Base-by-base conservation (phyloP, 2,888 invertebrate species). In the Crioceris asparagi region DNA sequence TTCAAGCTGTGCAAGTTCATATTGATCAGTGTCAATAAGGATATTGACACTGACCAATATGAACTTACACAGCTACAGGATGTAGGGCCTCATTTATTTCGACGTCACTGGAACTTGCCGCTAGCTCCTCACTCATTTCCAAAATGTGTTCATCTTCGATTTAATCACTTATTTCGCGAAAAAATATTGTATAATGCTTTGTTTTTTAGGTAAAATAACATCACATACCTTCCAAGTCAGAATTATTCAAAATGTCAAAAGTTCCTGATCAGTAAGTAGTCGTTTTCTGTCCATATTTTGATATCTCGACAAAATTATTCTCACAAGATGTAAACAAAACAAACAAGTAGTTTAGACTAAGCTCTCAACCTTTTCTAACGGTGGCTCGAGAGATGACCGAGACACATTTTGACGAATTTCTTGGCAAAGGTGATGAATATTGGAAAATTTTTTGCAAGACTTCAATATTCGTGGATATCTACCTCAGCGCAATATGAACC, bases 21-120 rank as follows among this genome's bases (percentile, higher is more conserved):
- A n/a, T n/a, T n/a, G n/a, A n/a, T n/a, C n/a, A n/a, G n/a, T n/a
- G n/a, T n/a, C n/a, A n/a, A n/a, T n/a, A n/a, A n/a, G n/a, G n/a
- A n/a, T n/a, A n/a, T n/a, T n/a, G n/a, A n/a, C n/a, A n/a, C n/a
- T n/a, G n/a, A n/a, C n/a, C n/a, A n/a, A n/a, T n/a, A n/a, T n/a
- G n/a, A 10, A 8, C 23, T 21, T 15, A 11, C 23, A 33, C 10
- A 23, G 11, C 23, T 23, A 18, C 23, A 14, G 19, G 21, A 12
- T 23, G 8, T 23, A 23, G 23, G 14, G 19, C 33, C 4, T 21
- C 17, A 10, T 33, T 23, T 8, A 17, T 33, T 33, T 23, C 17
- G 23, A 2, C 33, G 23, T 33, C 17, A 33, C 33, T 33, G 15
- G 33, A 33, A 23, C 23, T 16, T 33, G 21, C 25, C 4, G 17